These are phyloP conservation scores for Corythornis vintsioides DNA, from an alignment of 2,113 vertebrate species.

Conservation along the genomic window DNA sequence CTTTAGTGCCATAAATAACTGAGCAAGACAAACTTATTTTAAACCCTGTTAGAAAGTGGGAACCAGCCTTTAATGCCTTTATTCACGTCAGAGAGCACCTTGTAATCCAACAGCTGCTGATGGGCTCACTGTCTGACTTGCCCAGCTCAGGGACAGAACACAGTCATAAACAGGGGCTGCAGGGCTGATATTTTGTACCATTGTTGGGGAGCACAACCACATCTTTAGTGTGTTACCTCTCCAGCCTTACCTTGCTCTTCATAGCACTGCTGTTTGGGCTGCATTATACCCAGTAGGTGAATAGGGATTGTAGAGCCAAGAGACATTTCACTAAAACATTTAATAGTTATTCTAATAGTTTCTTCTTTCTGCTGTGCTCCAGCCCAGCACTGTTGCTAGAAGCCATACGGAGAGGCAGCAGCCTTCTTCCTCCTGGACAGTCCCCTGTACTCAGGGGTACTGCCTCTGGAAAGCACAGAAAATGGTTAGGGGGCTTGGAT, in stretches of 20 bases:
- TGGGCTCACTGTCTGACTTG: not conserved
- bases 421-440: not conserved
- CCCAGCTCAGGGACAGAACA: not conserved
- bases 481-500: fast-evolving
- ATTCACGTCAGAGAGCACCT: not conserved
- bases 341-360: too few species aligned
- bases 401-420: fast-evolving
- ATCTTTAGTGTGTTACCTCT: not conserved
- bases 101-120: not conserved
- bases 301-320: not conserved
- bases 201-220: not conserved
- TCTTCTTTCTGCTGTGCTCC: not conserved
- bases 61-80: not conserved
- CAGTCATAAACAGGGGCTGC: not conserved
- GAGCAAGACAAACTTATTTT: not conserved
- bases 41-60: fast-evolving
- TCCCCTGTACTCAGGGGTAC: fast-evolving
- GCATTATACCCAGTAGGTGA: not conserved
- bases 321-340: not conserved
- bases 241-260: not conserved
- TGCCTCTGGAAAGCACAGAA: not conserved
- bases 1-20: not conserved
- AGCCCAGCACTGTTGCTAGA: not conserved
- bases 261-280: not conserved
- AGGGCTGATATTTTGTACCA: not conserved